phyloP scores from a whole-genome alignment of 2,888 invertebrate genomes.

The Yponomeuta sedellus region DNA sequence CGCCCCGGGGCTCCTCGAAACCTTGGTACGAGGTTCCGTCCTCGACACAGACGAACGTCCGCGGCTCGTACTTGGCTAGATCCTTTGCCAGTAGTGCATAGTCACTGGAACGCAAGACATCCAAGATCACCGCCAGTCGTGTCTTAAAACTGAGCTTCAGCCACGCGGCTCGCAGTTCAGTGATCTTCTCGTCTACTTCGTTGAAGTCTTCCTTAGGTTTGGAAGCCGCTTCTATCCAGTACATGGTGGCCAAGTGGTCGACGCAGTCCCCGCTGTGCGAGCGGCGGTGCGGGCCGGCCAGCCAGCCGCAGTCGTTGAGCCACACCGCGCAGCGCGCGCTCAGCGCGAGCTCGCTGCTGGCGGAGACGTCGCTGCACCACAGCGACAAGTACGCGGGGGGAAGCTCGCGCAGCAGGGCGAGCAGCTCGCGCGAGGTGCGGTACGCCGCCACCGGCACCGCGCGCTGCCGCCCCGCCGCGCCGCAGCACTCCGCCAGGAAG shows the following conservation, averaged over 20 bases:
- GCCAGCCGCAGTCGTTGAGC: slow-evolving; percentile 41
- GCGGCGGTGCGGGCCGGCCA: slow-evolving; percentile 34
- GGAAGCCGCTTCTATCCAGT: neutral
- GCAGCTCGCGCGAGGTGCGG: slow-evolving; percentile 46
- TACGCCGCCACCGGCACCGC: slow-evolving; percentile 38
- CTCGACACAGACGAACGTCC: slow-evolving; percentile 24
- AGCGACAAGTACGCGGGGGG: slow-evolving; percentile 35
- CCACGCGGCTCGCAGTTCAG: slow-evolving; percentile 17
- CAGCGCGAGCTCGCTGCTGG: slow-evolving; percentile 43
- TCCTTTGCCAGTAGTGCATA: neutral
- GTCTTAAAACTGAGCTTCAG: slow-evolving; percentile 7
- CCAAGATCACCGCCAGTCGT: neutral
- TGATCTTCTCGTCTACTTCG: neutral
- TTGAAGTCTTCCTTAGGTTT: neutral
- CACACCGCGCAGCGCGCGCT: slow-evolving; percentile 32
- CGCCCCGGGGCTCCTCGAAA: slow-evolving; percentile 6
- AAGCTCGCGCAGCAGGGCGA: slow-evolving; percentile 31
- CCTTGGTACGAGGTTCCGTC: slow-evolving; percentile 27
- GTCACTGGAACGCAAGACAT: neutral
- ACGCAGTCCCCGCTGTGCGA: slow-evolving; percentile 21
- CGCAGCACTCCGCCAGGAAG: slow-evolving; percentile 31
- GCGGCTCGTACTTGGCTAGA: slow-evolving; percentile 3
- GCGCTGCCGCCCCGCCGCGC: slow-evolving; percentile 12
- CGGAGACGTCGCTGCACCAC: slow-evolving; percentile 42
- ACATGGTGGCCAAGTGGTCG: slow-evolving; percentile 16